Conservation (phyloP, 1,140 invertebrate genomes). For the Polypedilum pembai region DNA sequence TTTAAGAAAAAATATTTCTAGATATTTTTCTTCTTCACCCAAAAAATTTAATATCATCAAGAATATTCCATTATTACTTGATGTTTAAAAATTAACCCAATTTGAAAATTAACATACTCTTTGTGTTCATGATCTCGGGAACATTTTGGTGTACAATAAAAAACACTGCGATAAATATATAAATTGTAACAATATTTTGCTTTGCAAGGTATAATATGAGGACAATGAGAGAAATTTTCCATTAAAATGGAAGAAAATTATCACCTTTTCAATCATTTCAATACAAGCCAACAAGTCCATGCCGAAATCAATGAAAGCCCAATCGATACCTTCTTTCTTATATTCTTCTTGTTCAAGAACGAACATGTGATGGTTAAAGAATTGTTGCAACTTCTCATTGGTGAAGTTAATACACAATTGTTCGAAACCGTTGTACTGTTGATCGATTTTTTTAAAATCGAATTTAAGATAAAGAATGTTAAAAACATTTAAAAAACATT, state of each 20-base stretch:
- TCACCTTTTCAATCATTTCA: conserved; percentile 95
- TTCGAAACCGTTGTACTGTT: conserved; percentile 95
- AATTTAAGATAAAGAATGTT: no score
- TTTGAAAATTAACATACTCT: no score
- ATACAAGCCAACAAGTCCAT: conserved; percentile 96
- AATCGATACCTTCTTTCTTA: conserved; percentile 89
- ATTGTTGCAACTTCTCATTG: conserved; percentile 95
- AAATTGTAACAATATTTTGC: neutral
- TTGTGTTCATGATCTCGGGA: no score
- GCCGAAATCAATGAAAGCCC: conserved; percentile 96
- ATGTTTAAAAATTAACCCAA: no score
- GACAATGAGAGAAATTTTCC: neutral
- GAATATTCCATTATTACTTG: no score
- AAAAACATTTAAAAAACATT: no score
- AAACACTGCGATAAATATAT: neutral
- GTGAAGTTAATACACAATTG: conserved; percentile 99
- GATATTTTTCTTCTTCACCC: no score
- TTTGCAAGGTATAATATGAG: neutral
- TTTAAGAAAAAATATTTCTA: no score
- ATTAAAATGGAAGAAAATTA: neutral
- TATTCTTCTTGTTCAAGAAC: conserved; percentile 97
- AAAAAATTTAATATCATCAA: no score
- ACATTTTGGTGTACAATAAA: no score
- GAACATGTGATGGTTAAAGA: conserved; percentile 99
- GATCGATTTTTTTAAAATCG: neutral